Conservation (phyloP, 1,140 invertebrate species). For the Drosophila funebris region DNA sequence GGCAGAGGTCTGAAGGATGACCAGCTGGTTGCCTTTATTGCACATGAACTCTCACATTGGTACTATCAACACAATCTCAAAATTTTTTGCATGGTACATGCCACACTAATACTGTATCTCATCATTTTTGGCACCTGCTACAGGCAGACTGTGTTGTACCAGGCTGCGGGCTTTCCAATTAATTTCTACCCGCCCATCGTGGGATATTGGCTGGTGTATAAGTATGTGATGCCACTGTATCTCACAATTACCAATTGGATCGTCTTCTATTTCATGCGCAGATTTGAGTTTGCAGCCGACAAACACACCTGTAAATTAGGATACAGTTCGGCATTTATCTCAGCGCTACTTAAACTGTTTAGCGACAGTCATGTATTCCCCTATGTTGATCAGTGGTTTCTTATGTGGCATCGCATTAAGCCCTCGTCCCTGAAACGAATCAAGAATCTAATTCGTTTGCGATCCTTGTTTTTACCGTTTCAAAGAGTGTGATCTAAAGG, state of each 20-base stretch:
- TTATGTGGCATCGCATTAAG: slow-evolving; percentile 24
- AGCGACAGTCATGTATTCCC: slow-evolving; percentile 15
- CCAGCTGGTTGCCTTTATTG: slow-evolving; percentile 48
- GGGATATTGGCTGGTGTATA: slow-evolving; percentile 43
- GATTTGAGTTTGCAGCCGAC: slow-evolving; percentile 17
- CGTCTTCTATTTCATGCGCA: slow-evolving; percentile 3
- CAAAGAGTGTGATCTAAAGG: background rate
- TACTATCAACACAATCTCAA: background rate
- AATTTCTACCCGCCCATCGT: slow-evolving; percentile 35
- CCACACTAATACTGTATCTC: slow-evolving; percentile 38
- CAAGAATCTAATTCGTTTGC: background rate
- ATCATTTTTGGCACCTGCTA: slow-evolving; percentile 38
- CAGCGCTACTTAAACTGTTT: slow-evolving; percentile 27
- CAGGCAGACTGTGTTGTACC: background rate
- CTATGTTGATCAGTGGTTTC: slow-evolving; percentile 17
- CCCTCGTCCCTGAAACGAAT: slow-evolving; percentile 15
- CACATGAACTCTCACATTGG: slow-evolving; percentile 55
- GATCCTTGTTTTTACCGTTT: background rate
- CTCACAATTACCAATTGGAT: slow-evolving; percentile 36
- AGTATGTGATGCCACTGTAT: slow-evolving; percentile 40
- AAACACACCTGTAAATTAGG: background rate
- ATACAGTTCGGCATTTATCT: background rate
- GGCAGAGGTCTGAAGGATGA: slow-evolving; percentile 22
- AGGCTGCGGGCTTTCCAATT: slow-evolving; percentile 42
- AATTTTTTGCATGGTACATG: slow-evolving; percentile 1